Percentiles rank a stretch among this genome's conserved stretches.
These are phyloP conservation scores for Takifugu flavidus DNA, from an alignment of 2,113 vertebrate species.

Conservation along the genomic window DNA sequence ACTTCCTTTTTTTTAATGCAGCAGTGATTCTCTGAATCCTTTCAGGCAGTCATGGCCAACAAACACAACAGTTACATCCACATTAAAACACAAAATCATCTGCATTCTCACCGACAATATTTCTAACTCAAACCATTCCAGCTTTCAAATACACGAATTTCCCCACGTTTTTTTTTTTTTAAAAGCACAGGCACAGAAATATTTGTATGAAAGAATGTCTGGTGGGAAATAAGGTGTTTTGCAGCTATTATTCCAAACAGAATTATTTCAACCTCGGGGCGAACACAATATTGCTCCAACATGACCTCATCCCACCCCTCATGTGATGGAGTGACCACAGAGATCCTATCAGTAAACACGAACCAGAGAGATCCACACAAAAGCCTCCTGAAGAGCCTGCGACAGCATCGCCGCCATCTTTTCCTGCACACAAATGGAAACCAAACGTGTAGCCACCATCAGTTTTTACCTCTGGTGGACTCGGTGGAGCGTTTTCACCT, in stretches of 20 bases:
- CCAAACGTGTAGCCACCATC: conserved; percentile 3
- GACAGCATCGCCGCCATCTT: conserved; percentile 42
- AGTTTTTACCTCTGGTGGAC: background rate
- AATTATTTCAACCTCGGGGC: conserved; percentile 76
- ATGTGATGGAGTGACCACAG: conserved; percentile 66
- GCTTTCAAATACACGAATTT: background rate
- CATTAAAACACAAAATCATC: conserved; percentile 10
- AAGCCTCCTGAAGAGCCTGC: conserved; percentile 38
- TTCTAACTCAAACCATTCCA: background rate
- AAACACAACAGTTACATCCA: background rate
- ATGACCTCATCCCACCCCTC: conserved; percentile 59
- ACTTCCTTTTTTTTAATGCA: conserved; percentile 22
- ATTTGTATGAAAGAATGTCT: conserved; percentile 69
- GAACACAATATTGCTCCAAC: conserved; percentile 74
- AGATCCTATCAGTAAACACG: conserved; percentile 69
- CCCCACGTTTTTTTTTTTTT: background rate
- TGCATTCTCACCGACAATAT: background rate
- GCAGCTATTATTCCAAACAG: conserved; percentile 74
- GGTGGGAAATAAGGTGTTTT: conserved; percentile 77
- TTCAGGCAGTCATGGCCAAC: conserved; percentile 1
- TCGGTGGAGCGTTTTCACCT: conserved; percentile 7
- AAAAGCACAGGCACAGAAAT: conserved; percentile 25
- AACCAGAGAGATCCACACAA: conserved; percentile 49
- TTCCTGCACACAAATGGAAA: conserved; percentile 48
- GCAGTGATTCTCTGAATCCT: background rate